Conservation (phyloP, 1,140 invertebrate species). For the Lutraria rhynchaena region DNA sequence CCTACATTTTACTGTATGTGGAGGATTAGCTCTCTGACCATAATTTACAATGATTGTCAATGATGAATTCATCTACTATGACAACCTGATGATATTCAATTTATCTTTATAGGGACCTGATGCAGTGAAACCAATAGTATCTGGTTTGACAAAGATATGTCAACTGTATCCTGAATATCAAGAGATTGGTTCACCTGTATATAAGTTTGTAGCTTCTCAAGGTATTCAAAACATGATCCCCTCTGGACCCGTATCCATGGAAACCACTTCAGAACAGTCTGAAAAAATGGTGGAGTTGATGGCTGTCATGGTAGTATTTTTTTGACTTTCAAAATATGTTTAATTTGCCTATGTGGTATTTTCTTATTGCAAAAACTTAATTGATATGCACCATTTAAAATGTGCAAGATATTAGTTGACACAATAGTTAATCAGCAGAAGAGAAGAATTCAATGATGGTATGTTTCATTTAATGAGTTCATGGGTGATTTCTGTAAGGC, state of each 20-base stretch:
- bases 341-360: neutral
- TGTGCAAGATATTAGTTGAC: neutral
- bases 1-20: too few relatives aligned
- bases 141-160: slow-evolving; percentile 4
- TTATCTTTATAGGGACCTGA: slow-evolving; percentile 10
- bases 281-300: slow-evolving; percentile 5
- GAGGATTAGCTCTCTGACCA: too few relatives aligned
- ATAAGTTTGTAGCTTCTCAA: neutral
- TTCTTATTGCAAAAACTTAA: neutral
- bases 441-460: too few relatives aligned
- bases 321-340: neutral
- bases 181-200: slow-evolving; percentile 20
- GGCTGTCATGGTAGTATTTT: slow-evolving; percentile 19
- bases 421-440: too few relatives aligned
- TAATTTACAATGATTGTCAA: too few relatives aligned
- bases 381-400: neutral
- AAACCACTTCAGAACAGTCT: neutral
- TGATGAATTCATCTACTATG: too few relatives aligned
- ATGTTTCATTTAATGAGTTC: too few relatives aligned
- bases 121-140: neutral
- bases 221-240: slow-evolving; percentile 29
- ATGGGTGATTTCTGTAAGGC: too few relatives aligned
- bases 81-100: too few relatives aligned
- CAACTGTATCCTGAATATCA: slow-evolving; percentile 37
- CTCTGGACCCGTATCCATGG: slow-evolving; percentile 4